phyloP scores from a whole-genome alignment of 2,888 invertebrate species.

The Scrobipalpa costella region DNA sequence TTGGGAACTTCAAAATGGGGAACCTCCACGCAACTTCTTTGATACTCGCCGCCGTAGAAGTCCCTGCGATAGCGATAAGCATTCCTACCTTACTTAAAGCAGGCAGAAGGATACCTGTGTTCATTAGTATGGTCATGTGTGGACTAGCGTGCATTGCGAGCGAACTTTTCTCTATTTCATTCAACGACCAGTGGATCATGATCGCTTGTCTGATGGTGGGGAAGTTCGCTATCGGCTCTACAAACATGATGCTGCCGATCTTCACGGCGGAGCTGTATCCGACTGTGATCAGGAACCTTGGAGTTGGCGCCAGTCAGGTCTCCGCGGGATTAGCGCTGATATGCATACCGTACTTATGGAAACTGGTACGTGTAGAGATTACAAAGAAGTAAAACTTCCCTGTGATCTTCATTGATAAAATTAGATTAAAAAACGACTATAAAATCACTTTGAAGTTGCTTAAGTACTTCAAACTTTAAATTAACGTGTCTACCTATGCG shows the following conservation, averaged over 20 bases:
- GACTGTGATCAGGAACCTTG: conserved; percentile 85
- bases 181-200: conserved; percentile 83
- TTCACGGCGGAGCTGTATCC: conserved; percentile 88
- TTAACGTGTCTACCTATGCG: no score
- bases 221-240: conserved; percentile 89
- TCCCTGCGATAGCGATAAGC: conserved; percentile 88
- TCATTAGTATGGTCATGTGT: conserved; percentile 84
- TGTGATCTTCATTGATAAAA: no score
- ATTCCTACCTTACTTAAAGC: conserved; percentile 88
- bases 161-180: conserved; percentile 76
- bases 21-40: conserved; percentile 88
- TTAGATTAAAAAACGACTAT: no score
- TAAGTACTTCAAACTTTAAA: no score
- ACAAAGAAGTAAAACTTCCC: no score
- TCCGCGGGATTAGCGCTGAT: conserved; percentile 88
- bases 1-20: conserved; percentile 86
- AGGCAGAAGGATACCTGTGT: conserved; percentile 87
- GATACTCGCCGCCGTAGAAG: conserved; percentile 87
- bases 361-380: conserved; percentile 81
- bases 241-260: conserved; percentile 89
- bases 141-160: conserved; percentile 86
- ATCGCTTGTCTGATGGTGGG: conserved; percentile 89
- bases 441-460: no score
- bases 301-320: conserved; percentile 88
- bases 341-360: conserved; percentile 89